A percentile compares a stretch with the other conserved stretches of the same genome.
phyloP scores from a whole-genome alignment of 2,888 invertebrate species.

The Trissolcus brochymenae region DNA sequence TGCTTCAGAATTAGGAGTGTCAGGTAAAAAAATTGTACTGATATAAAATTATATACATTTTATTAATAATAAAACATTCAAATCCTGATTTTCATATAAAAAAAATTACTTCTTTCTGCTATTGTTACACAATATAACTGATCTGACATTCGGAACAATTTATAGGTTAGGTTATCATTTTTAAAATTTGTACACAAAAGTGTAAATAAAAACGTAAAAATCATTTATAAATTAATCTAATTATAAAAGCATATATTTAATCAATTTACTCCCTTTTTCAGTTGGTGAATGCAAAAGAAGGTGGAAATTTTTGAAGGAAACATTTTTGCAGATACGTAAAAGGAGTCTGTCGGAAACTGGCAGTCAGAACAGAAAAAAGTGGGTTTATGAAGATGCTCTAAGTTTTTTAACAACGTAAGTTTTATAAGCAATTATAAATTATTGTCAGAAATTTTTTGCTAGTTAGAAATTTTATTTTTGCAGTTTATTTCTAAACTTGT shows the following conservation, averaged over 20 bases:
- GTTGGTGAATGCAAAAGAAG: conserved; percentile 71
- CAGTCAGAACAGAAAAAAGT: conserved; percentile 68
- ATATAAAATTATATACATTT: no score
- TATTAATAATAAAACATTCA: background rate
- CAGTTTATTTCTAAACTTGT: no score
- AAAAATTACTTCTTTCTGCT: no score
- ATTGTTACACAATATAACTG: no score
- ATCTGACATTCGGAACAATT: background rate
- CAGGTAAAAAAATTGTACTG: conserved; percentile 24
- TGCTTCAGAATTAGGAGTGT: conserved; percentile 36
- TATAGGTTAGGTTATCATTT: background rate
- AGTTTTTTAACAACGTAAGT: conserved; percentile 71
- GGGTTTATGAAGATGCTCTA: conserved; percentile 72
- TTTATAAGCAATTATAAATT: no score
- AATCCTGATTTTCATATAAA: conserved; percentile 5
- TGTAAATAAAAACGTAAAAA: no score
- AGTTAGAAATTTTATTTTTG: background rate
- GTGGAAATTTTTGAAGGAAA: conserved; percentile 73
- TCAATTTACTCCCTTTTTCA: conserved; percentile 51
- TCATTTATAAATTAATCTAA: background rate
- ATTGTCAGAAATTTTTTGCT: no score
- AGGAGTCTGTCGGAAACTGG: conserved; percentile 66
- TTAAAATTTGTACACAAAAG: no score
- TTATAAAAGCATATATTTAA: background rate
- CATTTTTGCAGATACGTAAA: conserved; percentile 71